Base-by-base conservation (phyloP, 1,140 invertebrate genomes). In the Ruditapes philippinarum region DNA sequence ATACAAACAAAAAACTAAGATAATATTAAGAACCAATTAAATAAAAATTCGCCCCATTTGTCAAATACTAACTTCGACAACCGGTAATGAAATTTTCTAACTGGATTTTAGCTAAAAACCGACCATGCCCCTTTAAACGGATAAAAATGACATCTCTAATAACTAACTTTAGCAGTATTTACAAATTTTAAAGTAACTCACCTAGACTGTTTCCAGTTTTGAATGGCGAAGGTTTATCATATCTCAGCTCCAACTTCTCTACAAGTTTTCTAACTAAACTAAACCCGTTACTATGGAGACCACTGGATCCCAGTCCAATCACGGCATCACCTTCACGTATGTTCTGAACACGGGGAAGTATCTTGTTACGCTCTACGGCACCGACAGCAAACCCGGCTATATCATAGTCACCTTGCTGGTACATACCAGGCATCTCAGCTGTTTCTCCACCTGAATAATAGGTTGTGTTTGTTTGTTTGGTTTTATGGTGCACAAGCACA, bases 341-440 rank as follows among this genome's bases (percentile, higher is more conserved):
- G 22, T 97, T 97, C 36, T 97, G 96, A 7, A 97, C 96, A 82
- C 96, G 96, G 1, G 98, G 98, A 91, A 99, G 95, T 22, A 99
- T 96, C 76, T 97, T 96, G 0, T 96, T 94, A 60, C 97, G 96
- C 95, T 99, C 98, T 0, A 99, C 98, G 28, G 98, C 98, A 31
- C 99, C 99, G 33, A 99, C 97, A 22, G 98, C 97, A 96, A 99
- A 99, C 17, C 99, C 99, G 22, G 99, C 99, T 33, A 99, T 95
- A 96, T 99, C 99, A 95, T 99, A 99, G 54, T 98, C 97, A n/a
- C 97, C 97, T 4, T 80, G 88, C 12, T 60, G 95, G 95, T 99
- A 99, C 96, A 99, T 97, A 45, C 98, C 98, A 0, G 99, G 98
- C 98, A 99, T 98, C 95, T 99, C 99, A 0, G 99, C 98, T 17